Evolutionary conservation across 2,888 invertebrate genomes (phyloP), one percentile per base, ranked within the genome.

Genomic region (Hemistola chrysoprasaria): DNA sequence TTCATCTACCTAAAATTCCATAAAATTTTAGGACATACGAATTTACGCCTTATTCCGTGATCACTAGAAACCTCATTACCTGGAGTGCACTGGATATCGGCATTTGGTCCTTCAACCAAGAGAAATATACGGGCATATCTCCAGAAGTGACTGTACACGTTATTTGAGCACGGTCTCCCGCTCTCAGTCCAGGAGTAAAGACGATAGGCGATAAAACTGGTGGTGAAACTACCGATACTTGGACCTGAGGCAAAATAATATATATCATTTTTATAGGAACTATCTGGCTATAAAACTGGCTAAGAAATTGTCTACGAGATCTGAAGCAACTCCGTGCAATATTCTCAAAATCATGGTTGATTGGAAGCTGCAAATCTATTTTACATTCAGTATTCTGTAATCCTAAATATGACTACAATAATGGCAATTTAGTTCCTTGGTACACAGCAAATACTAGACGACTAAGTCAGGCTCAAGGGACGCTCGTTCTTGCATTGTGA

Each of bases 201-300:
- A 91, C 91, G 67, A 97, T 95, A 3, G 95, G 94, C 55, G 96
- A 95, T 62, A 96, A 92, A 40, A 95, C 93, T n/a, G 96, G 96
- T 6, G 96, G 96, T 0, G 89, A 88, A 71, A 89, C 71, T 53
- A 90, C 83, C 11, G 80, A 74, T 44, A 88, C 63, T 73, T 85
- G 85, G 6, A 86, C 82, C 88, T 88, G 56, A 36, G 41, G 50
- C 21, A 37, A 39, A 37, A 48, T 33, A 29, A 10, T 3, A 33
- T 16, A 16, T 16, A 3, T 16, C 16, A 16, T 3, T 16, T 4
- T 16, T 2, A 2, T 16, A 4, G 16, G 4, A 16, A 16, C 2
- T 16, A 3, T 16, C 16, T 3, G 4, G 4, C 16, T 4, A 16
- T 16, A 16, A 3, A 16, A 16, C n/a, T n/a, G 16, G 16, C 16